Evolutionary conservation across 2,888 invertebrate species (phyloP).

Genomic region (Boloria selene): DNA sequence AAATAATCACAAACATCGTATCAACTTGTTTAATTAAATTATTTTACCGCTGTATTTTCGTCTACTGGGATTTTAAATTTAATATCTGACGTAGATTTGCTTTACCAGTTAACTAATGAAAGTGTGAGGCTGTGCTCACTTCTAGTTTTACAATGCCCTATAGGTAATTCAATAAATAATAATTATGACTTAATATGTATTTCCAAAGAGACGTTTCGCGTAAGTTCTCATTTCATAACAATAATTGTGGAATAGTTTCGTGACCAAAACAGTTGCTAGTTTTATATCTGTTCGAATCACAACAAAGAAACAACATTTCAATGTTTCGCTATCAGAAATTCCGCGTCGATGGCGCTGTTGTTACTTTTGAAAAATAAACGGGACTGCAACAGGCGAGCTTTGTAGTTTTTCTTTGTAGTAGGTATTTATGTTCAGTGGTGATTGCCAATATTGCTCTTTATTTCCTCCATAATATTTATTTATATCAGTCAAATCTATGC

Average conservation of each 20-base stretch:
- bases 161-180: too few species aligned
- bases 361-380: slow-evolving; percentile 53
- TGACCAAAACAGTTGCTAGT: slow-evolving; percentile 25
- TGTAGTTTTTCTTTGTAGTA: slow-evolving; percentile 53
- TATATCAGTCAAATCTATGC: too few species aligned
- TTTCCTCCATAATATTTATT: not conserved
- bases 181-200: too few species aligned
- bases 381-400: slow-evolving; percentile 51
- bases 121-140: too few species aligned
- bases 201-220: not conserved
- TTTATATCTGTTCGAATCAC: slow-evolving; percentile 33
- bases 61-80: too few species aligned
- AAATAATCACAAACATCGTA: slow-evolving; percentile 32
- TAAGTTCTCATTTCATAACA: slow-evolving; percentile 6
- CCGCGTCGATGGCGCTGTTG: slow-evolving; percentile 53
- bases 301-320: slow-evolving; percentile 49
- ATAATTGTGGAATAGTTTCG: slow-evolving; percentile 10
- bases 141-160: too few species aligned
- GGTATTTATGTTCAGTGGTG: slow-evolving; percentile 49
- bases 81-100: too few species aligned
- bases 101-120: too few species aligned
- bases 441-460: slow-evolving; percentile 52
- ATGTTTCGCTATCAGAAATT: slow-evolving; percentile 57
- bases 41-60: too few species aligned
- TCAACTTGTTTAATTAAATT: slow-evolving; percentile 30